Evolutionary conservation across 2,797 vertebrate species (phyloP), one percentile per base, ranked within the genome.

Genomic region (Sciurus vulgaris): DNA sequence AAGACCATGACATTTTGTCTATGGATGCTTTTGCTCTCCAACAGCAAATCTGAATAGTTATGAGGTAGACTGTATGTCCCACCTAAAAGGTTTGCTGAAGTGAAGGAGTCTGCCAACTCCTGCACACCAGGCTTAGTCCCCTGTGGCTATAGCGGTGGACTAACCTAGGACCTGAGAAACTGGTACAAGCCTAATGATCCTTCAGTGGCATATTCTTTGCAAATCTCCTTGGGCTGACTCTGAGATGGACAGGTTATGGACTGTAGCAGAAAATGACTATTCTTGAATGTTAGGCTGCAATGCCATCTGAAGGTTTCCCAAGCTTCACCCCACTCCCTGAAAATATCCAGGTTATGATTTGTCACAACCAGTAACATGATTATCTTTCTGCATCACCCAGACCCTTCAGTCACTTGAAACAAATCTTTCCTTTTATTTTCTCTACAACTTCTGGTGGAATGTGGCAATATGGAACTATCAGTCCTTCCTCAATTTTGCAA

Each of bases 371-470:
- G 8, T 61, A 56, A 79, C 28, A 47, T 76, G 84, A 7, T 17
- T 54, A 63, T 72, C 54, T 81, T 74, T 89, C 41, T 77, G 22
- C 78, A 13, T 86, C 82, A 49, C 2, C 11, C 13, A 77, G 3
- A 79, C 14, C 18, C 18, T 49, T 91, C 5, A 1, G 35, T 15
- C 38, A 35, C 56, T 70, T 89, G n/a, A 67, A 86, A 35, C 18
- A 79, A 72, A 81, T 61, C 47, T 81, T 93, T 8, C 9, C 28
- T 78, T 91, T 65, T 49, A 81, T 79, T 84, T 89, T 94, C n/a
- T 61, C 59, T 84, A 33, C 35, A 94, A 67, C 28, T 17, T 69
- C 70, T 84, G 11, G 44, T 61, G 10, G 82, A 96, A 93, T 24
- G 7, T 59, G 69, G 9, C 41, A 90, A 44, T 13, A 77, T 12